These are phyloP conservation scores for Linyphia triangularis DNA, from an alignment of 2,888 invertebrate genomes.

Conservation along the genomic window DNA sequence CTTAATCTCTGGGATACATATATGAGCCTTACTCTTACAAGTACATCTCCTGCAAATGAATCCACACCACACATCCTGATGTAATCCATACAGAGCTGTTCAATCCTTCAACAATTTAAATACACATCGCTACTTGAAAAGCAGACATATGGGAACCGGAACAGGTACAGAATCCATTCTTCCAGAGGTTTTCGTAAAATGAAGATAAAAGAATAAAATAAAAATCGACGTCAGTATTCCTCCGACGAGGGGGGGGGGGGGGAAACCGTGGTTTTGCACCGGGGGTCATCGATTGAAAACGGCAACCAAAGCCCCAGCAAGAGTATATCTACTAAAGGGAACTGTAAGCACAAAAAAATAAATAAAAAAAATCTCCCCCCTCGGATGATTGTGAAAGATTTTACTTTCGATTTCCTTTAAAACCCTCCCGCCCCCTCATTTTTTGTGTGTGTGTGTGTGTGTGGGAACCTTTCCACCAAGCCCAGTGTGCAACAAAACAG, in stretches of 20 bases:
- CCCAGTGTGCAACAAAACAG: slow-evolving; percentile 57
- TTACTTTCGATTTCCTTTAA: slow-evolving; percentile 74
- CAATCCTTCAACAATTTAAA: too few species aligned
- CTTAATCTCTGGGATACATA: too few species aligned
- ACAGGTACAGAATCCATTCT: not conserved
- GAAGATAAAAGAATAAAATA: not conserved
- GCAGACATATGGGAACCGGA: too few species aligned
- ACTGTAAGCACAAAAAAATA: not conserved
- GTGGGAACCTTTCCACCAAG: slow-evolving; percentile 40
- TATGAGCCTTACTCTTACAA: too few species aligned
- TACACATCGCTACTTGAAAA: too few species aligned
- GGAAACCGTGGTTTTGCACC: slow-evolving; percentile 15
- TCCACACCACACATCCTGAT: too few species aligned
- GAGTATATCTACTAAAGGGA: not conserved
- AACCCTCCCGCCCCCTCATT: not conserved
- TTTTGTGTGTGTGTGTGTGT: not conserved
- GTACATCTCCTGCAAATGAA: too few species aligned
- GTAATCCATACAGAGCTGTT: too few species aligned
- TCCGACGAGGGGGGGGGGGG: too few species aligned
- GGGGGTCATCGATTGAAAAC: slow-evolving; percentile 65
- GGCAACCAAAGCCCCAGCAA: slow-evolving; percentile 53
- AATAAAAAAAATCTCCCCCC: slow-evolving; percentile 11
- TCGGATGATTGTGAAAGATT: slow-evolving; percentile 72
- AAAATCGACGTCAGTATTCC: too few species aligned
- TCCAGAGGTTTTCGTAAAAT: not conserved